phyloP scores from a whole-genome alignment of 2,113 vertebrate species.

The Oreochromis tanganicae region DNA sequence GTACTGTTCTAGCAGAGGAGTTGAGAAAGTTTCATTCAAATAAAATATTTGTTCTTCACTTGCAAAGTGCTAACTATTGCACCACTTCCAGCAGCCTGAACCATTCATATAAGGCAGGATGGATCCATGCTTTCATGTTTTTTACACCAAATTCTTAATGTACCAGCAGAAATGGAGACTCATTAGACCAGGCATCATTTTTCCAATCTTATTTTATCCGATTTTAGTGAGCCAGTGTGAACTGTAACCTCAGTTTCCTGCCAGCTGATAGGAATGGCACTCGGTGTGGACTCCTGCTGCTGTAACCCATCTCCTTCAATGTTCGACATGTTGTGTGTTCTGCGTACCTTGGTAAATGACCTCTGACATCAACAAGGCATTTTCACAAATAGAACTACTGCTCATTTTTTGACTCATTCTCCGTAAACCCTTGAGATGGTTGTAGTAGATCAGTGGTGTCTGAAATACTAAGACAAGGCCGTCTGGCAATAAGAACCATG shows the following conservation, averaged over 20 bases:
- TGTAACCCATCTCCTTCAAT: neutral
- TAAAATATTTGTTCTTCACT: neutral
- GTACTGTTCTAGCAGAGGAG: rapidly evolving
- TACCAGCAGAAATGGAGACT: neutral
- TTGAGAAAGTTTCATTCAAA: neutral
- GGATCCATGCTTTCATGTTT: neutral
- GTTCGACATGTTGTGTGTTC: neutral
- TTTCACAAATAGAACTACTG: neutral
- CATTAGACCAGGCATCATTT: neutral
- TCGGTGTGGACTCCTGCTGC: neutral
- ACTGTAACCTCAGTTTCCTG: neutral
- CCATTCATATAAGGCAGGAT: rapidly evolving
- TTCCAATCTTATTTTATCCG: rapidly evolving
- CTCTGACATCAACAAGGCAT: neutral
- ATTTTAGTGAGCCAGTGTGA: neutral
- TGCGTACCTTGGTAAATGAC: neutral
- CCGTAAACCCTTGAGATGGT: neutral
- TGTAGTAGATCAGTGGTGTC: neutral
- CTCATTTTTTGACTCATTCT: rapidly evolving
- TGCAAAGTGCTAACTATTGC: neutral
- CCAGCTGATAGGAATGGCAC: neutral
- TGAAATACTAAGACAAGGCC: neutral
- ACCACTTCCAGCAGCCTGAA: neutral
- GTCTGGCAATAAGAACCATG: neutral
- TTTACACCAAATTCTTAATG: neutral